Evolutionary conservation across 1,140 invertebrate genomes (phyloP), one percentile per base, ranked within the genome.

Genomic region (Proales similis): DNA sequence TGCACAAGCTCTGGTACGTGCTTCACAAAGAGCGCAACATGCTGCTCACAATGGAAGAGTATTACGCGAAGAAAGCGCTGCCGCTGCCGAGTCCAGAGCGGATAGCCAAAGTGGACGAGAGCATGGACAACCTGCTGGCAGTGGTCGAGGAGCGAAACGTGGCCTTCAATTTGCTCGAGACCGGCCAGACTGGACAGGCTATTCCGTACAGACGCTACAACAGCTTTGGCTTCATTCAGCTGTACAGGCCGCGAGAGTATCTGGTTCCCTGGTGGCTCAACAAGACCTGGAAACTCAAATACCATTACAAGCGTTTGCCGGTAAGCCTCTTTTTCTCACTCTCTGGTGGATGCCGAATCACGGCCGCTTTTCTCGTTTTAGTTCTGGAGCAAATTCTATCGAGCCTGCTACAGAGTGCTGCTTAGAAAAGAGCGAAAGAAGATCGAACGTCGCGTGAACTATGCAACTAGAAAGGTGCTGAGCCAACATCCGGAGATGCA

Each of bases 1-100:
- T 98, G 42, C 94, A 99, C 70, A 95, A 98, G 80, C 77, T 98
- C 57, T 99, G 94, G 94, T 88, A 84, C 79, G 81, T 98, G 22
- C 77, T 98, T 53, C 74, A 96, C 20, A 99, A 97, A 78, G 94
- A 98, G 78, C 78, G 83, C 61, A 99, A 99, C 73, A 94, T 96
- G 90, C 77, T 99, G 4, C 72, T 92, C 45, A 97, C 94, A 14
- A 94, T 97, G 92, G 85, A 95, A 77, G 80, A 88, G 63, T 85
- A 85, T 70, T 85, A 82, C 69, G 84, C 84, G 47, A 71, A 81
- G 63, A 77, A 84, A 69, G 74, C 72, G 32, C 75, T 82, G 72
- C 65, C 85, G n/a, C 89, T 97, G 75, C 88, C 92, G 9, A 94
- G 84, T 80, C 90, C 90, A 24, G 93, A 98, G 78, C 81, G 94